A percentile compares a stretch with the other conserved stretches of the same genome.
Conservation (phyloP, 2,113 vertebrate species). For the Lepidothrix coronata region DNA sequence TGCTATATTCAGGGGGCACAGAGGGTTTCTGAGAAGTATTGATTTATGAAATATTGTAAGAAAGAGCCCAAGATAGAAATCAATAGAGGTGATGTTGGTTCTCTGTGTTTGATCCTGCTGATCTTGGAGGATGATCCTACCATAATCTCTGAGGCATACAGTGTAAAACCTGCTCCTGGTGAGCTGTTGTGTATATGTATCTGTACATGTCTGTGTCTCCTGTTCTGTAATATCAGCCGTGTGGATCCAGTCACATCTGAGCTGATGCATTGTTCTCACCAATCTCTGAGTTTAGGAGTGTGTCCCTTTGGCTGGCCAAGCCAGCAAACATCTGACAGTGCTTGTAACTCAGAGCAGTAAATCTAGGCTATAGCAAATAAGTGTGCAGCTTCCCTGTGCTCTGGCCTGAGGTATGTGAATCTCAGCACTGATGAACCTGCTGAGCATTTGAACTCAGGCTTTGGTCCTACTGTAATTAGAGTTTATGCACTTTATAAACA, state of each 20-base stretch:
- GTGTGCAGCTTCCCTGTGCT: neutral
- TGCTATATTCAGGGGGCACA: neutral
- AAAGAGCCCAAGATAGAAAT: slow-evolving; percentile 54
- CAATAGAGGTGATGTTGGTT: slow-evolving; percentile 53
- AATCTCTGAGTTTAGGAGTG: neutral
- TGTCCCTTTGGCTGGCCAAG: neutral
- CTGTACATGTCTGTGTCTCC: neutral
- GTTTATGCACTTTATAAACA: slow-evolving; percentile 11
- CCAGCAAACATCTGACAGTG: neutral
- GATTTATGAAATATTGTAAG: slow-evolving; percentile 46
- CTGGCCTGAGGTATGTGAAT: neutral
- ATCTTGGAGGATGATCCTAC: slow-evolving; percentile 44
- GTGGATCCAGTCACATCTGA: neutral
- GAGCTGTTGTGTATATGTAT: neutral
- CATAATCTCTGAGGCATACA: slow-evolving; percentile 33
- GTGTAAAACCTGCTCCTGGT: neutral
- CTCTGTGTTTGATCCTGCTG: slow-evolving; percentile 57
- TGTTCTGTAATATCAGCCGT: neutral
- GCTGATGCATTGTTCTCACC: neutral
- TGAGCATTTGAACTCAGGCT: slow-evolving; percentile 1
- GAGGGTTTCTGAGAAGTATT: slow-evolving; percentile 25
- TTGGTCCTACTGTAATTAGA: slow-evolving; percentile 46
- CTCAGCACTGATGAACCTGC: neutral
- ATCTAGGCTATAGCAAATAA: neutral
- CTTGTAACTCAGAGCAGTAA: neutral